These are phyloP conservation scores for Eulacestoma nigropectus DNA, from an alignment of 2,113 vertebrate species.

Conservation along the genomic window DNA sequence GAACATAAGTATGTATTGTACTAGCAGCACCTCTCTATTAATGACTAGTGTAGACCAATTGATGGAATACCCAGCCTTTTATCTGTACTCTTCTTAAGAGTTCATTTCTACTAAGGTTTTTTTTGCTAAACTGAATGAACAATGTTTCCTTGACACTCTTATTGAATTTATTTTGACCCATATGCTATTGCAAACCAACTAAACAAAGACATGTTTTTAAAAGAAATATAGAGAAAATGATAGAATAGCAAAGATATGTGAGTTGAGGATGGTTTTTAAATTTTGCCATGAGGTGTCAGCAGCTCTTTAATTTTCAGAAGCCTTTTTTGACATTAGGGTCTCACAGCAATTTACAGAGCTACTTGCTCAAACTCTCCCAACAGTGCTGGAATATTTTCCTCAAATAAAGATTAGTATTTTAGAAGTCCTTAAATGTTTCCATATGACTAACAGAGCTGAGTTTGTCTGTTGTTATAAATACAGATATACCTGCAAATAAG, in stretches of 20 bases:
- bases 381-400: background rate
- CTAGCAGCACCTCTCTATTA: slow-evolving; percentile 14
- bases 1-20: background rate
- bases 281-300: slow-evolving; percentile 64
- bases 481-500: background rate
- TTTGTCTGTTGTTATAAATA: background rate
- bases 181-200: background rate
- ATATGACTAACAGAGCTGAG: background rate
- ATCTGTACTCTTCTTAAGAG: background rate
- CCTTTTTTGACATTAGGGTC: slow-evolving; percentile 15
- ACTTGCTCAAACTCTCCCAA: background rate
- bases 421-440: background rate
- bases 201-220: background rate
- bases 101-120: background rate
- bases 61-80: background rate
- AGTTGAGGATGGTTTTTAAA: slow-evolving; percentile 35
- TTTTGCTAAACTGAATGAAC: background rate
- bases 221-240: background rate
- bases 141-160: background rate
- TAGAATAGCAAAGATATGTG: background rate
- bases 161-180: background rate
- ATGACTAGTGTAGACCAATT: background rate
- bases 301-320: slow-evolving; percentile 65
- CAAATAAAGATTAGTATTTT: background rate
- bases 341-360: background rate